These are phyloP conservation scores for Cerastoderma edule DNA, from an alignment of 2,888 invertebrate species.

Conservation along the genomic window DNA sequence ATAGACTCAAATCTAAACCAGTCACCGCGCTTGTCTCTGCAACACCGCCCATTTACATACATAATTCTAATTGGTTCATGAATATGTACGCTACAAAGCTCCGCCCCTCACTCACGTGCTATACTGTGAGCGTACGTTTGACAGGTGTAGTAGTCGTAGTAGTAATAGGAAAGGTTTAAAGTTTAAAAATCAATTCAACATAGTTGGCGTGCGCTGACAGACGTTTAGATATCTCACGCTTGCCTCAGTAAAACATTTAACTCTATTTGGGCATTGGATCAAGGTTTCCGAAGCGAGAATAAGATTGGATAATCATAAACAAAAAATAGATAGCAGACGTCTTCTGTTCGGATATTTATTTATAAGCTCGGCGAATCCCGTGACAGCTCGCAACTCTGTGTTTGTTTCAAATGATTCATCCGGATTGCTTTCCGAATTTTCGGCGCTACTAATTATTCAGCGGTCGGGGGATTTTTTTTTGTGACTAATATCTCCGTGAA, in stretches of 20 bases:
- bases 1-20: slow-evolving; percentile 21
- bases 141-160: slow-evolving; percentile 5
- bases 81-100: slow-evolving; percentile 2
- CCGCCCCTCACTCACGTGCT: slow-evolving; percentile 14
- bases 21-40: not conserved
- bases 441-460: slow-evolving; percentile 17
- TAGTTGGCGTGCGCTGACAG: not conserved
- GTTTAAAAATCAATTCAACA: slow-evolving; percentile 20
- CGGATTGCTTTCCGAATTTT: slow-evolving; percentile 23
- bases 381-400: not conserved
- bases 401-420: slow-evolving; percentile 20
- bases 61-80: slow-evolving; percentile 20
- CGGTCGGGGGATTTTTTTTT: slow-evolving; percentile 22
- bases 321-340: not conserved
- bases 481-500: slow-evolving; percentile 11
- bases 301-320: not conserved
- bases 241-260: too few relatives aligned
- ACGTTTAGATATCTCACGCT: too few relatives aligned
- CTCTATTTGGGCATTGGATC: too few relatives aligned
- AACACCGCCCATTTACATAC: slow-evolving; percentile 19
- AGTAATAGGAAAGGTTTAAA: too few relatives aligned
- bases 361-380: slow-evolving; percentile 8
- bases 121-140: not conserved
- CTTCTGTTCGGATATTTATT: slow-evolving; percentile 10
- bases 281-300: too few relatives aligned